Evolutionary conservation across 1,140 invertebrate species (phyloP).

Genomic region (Drosophila kepulauana): DNA sequence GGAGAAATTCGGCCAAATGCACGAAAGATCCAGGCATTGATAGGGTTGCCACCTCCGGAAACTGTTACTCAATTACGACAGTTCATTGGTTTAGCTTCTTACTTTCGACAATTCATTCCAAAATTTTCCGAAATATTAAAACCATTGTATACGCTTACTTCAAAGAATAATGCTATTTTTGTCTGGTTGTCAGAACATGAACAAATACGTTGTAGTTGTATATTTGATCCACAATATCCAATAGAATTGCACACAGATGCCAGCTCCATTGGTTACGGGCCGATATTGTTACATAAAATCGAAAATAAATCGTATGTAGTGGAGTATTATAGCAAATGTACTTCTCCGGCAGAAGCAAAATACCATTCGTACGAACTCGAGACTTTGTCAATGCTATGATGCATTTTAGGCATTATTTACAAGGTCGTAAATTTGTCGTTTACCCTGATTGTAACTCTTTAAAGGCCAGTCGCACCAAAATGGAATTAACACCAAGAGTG

Average conservation of each 20-base stretch:
- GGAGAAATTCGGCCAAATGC: constrained; percentile 19
- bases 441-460: too few species aligned
- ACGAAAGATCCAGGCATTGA: too few species aligned
- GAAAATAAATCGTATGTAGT: constrained; percentile 12
- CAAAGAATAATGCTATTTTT: constrained; percentile 3
- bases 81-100: constrained; percentile 31
- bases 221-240: constrained; percentile 25
- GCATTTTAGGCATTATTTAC: constrained; percentile 37
- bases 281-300: constrained; percentile 17
- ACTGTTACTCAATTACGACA: constrained; percentile 7
- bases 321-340: constrained; percentile 32
- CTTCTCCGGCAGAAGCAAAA: constrained; percentile 16
- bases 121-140: constrained; percentile 16
- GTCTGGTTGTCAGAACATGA: constrained; percentile 15
- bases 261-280: constrained; percentile 1
- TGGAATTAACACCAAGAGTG: constrained; percentile 30
- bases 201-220: background rate
- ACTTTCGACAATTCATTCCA: constrained; percentile 28
- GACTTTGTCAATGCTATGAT: constrained; percentile 24
- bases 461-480: constrained; percentile 9
- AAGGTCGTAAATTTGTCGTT: constrained; percentile 24
- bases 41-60: constrained; percentile 1
- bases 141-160: constrained; percentile 11
- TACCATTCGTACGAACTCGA: constrained; percentile 38
- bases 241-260: constrained; percentile 23